Evolutionary conservation across 2,113 vertebrate genomes (phyloP).

Genomic region (Cololabis saira): DNA sequence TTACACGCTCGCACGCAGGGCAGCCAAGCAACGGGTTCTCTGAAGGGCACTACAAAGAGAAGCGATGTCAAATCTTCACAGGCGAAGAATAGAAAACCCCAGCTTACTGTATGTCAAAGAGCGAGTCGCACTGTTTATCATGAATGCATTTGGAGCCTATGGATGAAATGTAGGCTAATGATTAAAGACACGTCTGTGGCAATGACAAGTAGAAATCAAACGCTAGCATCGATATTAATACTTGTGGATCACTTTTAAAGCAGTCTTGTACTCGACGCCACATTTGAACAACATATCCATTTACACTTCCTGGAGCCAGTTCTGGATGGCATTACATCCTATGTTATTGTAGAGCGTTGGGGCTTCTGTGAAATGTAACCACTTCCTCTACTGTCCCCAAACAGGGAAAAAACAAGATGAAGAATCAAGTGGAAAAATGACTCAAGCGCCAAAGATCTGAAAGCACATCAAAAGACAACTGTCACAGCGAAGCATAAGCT

Average conservation of each 20-base stretch:
- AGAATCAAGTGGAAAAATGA: conserved; percentile 52
- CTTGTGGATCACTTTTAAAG: background rate
- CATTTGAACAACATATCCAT: conserved; percentile 18
- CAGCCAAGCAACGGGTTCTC: conserved; percentile 42
- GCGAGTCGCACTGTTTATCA: conserved; percentile 41
- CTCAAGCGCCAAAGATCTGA: conserved; percentile 31
- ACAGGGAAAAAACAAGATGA: conserved; percentile 59
- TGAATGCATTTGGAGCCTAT: conserved; percentile 17
- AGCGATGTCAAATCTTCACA: conserved; percentile 44
- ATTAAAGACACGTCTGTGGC: background rate
- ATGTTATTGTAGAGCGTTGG: conserved; percentile 50
- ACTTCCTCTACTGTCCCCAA: conserved; percentile 48
- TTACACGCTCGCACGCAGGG: conserved; percentile 65
- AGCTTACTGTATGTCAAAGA: conserved; percentile 45
- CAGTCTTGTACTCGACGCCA: conserved; percentile 36
- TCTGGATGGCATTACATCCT: conserved; percentile 39
- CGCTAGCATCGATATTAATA: background rate
- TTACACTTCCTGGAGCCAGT: conserved; percentile 57
- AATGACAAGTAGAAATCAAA: background rate
- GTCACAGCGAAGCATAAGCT: conserved; percentile 30
- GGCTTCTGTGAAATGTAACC: conserved; percentile 57
- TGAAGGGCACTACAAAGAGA: conserved; percentile 71
- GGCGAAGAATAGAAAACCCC: conserved; percentile 19
- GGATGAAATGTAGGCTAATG: too few species aligned
- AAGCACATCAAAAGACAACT: conserved; percentile 37